These are phyloP conservation scores for Leptogaster cylindrica DNA, from an alignment of 2,888 invertebrate species.

Conservation along the genomic window DNA sequence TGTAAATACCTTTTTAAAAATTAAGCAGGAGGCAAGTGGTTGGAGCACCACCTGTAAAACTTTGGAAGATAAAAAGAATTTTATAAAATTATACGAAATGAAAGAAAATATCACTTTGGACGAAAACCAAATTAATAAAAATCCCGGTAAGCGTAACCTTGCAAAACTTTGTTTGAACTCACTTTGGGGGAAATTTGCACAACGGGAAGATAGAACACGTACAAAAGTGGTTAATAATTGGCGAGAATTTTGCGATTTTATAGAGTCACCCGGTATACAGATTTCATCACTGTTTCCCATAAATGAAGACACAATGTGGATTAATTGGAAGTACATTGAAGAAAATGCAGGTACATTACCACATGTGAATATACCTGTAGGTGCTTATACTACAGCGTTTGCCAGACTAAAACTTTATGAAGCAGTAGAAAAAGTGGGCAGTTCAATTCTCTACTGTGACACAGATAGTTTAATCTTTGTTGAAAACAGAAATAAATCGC, in stretches of 20 bases:
- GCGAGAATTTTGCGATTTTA: constrained; percentile 1
- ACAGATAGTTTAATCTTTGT: constrained; percentile 14
- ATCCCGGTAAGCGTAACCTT: not conserved
- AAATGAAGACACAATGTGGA: not conserved
- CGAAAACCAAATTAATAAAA: constrained; percentile 8
- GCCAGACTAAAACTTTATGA: constrained; percentile 4
- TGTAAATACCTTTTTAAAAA: constrained; percentile 34
- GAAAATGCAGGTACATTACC: not conserved
- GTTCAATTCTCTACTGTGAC: constrained; percentile 10
- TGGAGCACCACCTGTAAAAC: not conserved
- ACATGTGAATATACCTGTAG: constrained; percentile 2
- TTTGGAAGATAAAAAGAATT: not conserved
- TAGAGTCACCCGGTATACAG: not conserved
- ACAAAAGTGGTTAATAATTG: constrained; percentile 14
- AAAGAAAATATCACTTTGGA: constrained; percentile 10
- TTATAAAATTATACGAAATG: constrained; percentile 1
- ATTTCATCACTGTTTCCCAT: not conserved
- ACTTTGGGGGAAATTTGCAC: constrained; percentile 4
- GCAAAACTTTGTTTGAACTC: not conserved
- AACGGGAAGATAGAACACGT: constrained; percentile 7
- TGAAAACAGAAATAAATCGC: not conserved
- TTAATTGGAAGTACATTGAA: constrained; percentile 5
- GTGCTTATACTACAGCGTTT: constrained; percentile 4
- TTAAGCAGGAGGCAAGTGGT: constrained; percentile 30
- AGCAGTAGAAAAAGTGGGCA: constrained; percentile 6